These are phyloP conservation scores for Dolomedes plantarius DNA, from an alignment of 2,888 invertebrate genomes.

Conservation along the genomic window DNA sequence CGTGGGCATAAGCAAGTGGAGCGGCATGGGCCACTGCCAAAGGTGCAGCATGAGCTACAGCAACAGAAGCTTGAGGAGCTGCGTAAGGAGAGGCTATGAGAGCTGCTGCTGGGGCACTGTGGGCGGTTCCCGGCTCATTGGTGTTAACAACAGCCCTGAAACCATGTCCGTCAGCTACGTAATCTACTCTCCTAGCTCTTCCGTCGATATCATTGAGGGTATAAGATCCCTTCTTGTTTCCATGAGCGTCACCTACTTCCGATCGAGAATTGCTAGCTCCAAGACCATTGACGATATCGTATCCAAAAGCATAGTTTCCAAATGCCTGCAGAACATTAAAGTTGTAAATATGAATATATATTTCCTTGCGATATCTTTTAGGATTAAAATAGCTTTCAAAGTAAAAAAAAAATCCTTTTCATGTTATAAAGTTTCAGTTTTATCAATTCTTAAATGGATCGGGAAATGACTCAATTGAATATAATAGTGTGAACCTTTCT, in stretches of 20 bases:
- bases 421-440: no score
- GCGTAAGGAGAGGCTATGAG: slow-evolving; percentile 19
- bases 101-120: slow-evolving; percentile 40
- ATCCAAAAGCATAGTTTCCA: slow-evolving; percentile 55
- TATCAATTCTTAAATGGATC: no score
- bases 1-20: slow-evolving; percentile 23
- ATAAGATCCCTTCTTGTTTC: neutral
- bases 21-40: slow-evolving; percentile 20
- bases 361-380: no score
- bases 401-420: no score
- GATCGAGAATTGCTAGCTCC: slow-evolving; percentile 37
- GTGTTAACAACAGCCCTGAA: slow-evolving; percentile 62
- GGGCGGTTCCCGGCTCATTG: slow-evolving; percentile 65
- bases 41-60: slow-evolving; percentile 56
- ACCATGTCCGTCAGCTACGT: slow-evolving; percentile 58
- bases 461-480: no score
- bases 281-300: slow-evolving; percentile 48
- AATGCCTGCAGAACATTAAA: slow-evolving; percentile 13
- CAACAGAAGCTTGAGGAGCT: slow-evolving; percentile 32
- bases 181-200: slow-evolving; percentile 66
- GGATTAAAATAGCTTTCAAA: no score
- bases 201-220: slow-evolving; percentile 23
- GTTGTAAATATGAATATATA: slow-evolving; percentile 65
- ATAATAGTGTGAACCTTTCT: no score
- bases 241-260: neutral